These are phyloP conservation scores for Phymorhynchus buccinoides DNA, from an alignment of 1,140 invertebrate species.

Conservation along the genomic window DNA sequence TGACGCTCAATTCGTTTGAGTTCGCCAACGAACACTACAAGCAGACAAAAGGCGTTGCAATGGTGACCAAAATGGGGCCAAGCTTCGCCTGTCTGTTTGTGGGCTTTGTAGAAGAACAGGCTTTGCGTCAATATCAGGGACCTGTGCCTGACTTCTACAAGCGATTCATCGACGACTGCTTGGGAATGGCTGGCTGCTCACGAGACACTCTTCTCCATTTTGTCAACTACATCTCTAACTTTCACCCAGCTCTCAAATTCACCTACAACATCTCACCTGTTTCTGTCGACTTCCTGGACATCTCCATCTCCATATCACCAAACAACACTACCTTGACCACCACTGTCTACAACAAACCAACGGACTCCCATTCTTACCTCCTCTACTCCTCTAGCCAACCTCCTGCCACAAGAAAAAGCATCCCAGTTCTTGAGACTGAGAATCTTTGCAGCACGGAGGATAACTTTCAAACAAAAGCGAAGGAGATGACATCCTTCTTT, in stretches of 20 bases:
- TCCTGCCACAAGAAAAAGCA: no score
- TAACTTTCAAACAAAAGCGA: no score
- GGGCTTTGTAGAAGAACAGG: background rate
- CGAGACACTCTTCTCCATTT: background rate
- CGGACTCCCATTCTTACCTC: no score
- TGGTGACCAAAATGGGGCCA: background rate
- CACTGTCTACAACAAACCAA: no score
- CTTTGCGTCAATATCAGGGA: background rate
- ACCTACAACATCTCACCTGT: background rate
- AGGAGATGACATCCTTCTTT: no score
- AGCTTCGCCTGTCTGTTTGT: background rate
- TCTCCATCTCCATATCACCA: no score
- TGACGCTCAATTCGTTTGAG: no score
- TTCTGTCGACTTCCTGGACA: background rate
- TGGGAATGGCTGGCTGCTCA: background rate
- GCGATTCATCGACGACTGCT: background rate
- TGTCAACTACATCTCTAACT: background rate
- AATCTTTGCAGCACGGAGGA: no score
- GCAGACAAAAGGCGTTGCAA: background rate
- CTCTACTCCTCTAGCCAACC: no score
- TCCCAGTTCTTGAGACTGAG: no score
- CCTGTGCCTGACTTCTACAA: background rate
- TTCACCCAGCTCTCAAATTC: background rate
- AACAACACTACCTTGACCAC: no score
- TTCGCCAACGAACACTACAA: background rate